phyloP scores from a whole-genome alignment of 2,888 invertebrate genomes.

The Stenolophus ochropezus region DNA sequence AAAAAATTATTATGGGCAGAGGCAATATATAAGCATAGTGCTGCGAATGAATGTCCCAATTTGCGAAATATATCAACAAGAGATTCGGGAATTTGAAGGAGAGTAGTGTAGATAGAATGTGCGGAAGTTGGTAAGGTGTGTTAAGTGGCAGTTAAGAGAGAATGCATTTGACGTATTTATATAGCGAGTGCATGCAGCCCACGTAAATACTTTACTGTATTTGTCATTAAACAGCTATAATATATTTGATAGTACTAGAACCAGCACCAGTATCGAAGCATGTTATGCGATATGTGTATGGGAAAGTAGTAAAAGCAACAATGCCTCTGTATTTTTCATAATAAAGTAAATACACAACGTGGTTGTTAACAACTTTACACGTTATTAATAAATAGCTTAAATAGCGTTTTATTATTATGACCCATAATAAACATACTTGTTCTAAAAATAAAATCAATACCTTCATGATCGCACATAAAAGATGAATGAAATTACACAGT shows the following conservation, averaged over 20 bases:
- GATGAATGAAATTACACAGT: not conserved
- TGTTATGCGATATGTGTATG: not conserved
- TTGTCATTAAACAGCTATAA: constrained; percentile 26
- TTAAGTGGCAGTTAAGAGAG: not conserved
- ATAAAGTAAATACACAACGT: not conserved
- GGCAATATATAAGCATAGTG: too few species aligned
- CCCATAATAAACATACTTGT: not conserved
- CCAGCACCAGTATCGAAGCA: not conserved
- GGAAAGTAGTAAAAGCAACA: not conserved
- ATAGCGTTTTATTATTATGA: not conserved
- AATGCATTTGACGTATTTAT: constrained; percentile 35
- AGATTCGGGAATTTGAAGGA: too few species aligned
- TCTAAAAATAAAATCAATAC: not conserved
- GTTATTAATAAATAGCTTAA: not conserved
- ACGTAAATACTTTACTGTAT: constrained; percentile 14
- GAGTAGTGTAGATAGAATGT: not conserved
- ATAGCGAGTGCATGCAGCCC: not conserved
- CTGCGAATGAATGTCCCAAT: too few species aligned
- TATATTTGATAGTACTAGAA: not conserved
- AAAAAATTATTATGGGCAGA: too few species aligned
- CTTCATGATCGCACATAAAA: not conserved
- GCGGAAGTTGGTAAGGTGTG: not conserved
- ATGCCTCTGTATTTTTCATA: not conserved
- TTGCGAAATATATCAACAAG: too few species aligned
- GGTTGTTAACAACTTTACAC: not conserved